Evolutionary conservation across 2,797 vertebrate genomes (phyloP).

Genomic region (Tokudaia tokunoshimensis): DNA sequence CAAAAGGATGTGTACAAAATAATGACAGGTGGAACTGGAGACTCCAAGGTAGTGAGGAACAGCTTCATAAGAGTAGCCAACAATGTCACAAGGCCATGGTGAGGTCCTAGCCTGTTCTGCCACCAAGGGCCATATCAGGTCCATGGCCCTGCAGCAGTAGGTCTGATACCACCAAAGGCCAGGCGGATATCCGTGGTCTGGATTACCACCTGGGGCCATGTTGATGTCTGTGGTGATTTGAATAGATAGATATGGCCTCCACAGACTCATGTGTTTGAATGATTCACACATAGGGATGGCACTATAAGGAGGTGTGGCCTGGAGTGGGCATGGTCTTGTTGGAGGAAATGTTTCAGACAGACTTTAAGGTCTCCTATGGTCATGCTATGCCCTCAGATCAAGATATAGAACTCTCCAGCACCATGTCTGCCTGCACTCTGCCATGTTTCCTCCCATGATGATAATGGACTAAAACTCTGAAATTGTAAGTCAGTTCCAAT

Average conservation of each 20-base stretch:
- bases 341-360: not conserved
- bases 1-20: not conserved
- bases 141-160: not conserved
- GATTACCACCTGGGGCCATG: no score
- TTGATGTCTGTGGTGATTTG: not conserved
- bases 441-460: not conserved
- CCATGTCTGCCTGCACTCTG: not conserved
- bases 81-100: not conserved
- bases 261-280: not conserved
- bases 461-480: not conserved
- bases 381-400: not conserved
- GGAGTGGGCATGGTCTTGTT: not conserved
- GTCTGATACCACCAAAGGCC: not conserved
- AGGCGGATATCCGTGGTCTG: not conserved
- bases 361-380: not conserved
- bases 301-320: not conserved
- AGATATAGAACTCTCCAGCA: not conserved
- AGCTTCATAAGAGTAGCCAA: not conserved
- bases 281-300: not conserved
- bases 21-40: not conserved
- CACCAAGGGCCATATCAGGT: not conserved
- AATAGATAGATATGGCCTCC: not conserved
- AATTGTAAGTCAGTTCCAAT: not conserved
- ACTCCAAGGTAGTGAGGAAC: not conserved
- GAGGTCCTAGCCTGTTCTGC: not conserved